Evolutionary conservation across 1,140 invertebrate genomes (phyloP).

Genomic region (Delia radicum): DNA sequence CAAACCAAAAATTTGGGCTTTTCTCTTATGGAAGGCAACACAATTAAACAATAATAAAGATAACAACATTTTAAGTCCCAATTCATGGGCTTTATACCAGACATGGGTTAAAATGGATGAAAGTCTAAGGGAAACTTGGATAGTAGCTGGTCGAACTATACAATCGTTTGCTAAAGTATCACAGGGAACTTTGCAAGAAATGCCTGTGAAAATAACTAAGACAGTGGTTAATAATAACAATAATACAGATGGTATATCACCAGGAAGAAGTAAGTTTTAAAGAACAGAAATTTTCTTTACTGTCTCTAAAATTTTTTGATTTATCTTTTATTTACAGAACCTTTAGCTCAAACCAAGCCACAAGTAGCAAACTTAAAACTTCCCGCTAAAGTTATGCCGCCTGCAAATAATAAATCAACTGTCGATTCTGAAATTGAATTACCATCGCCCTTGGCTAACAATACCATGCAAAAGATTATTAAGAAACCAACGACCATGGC

Average conservation of each 20-base stretch:
- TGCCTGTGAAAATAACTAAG: conserved; percentile 56
- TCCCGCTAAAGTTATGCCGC: background rate
- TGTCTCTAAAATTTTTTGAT: too few species aligned
- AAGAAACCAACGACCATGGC: conserved; percentile 14
- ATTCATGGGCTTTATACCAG: conserved; percentile 78
- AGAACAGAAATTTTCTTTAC: background rate
- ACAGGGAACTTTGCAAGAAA: conserved; percentile 52
- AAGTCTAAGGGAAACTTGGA: conserved; percentile 70
- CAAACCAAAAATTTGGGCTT: conserved; percentile 81
- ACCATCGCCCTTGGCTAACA: background rate
- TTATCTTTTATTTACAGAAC: conserved; percentile 22
- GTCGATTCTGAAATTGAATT: conserved; percentile 11
- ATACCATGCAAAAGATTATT: conserved; percentile 10
- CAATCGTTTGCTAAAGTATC: conserved; percentile 66
- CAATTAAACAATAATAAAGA: conserved; percentile 58
- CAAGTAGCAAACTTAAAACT: conserved; percentile 30
- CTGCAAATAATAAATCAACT: conserved; percentile 7
- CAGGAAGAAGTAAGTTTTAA: conserved; percentile 23
- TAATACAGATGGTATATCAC: conserved; percentile 27
- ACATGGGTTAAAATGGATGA: conserved; percentile 78
- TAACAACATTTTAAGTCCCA: conserved; percentile 54
- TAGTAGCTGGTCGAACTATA: conserved; percentile 73
- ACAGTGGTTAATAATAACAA: conserved; percentile 52
- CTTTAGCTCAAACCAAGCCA: conserved; percentile 28
- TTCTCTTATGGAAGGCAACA: conserved; percentile 75